Conservation (phyloP, 2,113 vertebrate species). For the Emydocephalus ijimae region DNA sequence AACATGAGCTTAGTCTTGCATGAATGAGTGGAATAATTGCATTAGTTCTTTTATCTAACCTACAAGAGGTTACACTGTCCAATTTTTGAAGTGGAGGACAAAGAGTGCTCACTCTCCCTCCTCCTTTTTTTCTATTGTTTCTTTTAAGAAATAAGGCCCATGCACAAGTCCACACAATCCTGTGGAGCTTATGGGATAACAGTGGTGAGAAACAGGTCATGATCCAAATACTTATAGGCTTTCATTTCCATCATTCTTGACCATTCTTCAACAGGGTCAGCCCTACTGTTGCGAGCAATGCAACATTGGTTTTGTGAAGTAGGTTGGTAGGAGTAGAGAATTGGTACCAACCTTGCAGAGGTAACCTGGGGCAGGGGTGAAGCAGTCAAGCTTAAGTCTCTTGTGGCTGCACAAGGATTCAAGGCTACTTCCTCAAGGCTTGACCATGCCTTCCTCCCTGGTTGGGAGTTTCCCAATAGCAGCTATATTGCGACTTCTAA, state of each 20-base stretch:
- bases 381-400: too few species aligned
- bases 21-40: conserved; percentile 25
- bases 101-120: not conserved
- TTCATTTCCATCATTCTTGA: not conserved
- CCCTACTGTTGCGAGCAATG: not conserved
- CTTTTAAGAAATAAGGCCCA: not conserved
- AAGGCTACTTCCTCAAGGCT: too few species aligned
- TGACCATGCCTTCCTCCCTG: too few species aligned
- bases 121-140: not conserved
- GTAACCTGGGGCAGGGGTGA: not conserved
- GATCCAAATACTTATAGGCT: not conserved
- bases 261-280: not conserved
- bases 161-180: not conserved
- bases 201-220: not conserved
- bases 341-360: not conserved
- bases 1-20: conserved; percentile 15
- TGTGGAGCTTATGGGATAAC: not conserved
- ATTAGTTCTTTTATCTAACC: conserved; percentile 27
- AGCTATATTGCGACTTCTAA: too few species aligned
- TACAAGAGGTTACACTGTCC: not conserved
- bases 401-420: too few species aligned
- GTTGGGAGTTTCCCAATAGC: too few species aligned
- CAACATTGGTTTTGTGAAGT: not conserved
- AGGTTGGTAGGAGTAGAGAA: not conserved
- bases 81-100: not conserved